Evolutionary conservation across 35 echinoderm and acorn worm genomes (phyloP).

Genomic region (Acanthaster planci): DNA sequence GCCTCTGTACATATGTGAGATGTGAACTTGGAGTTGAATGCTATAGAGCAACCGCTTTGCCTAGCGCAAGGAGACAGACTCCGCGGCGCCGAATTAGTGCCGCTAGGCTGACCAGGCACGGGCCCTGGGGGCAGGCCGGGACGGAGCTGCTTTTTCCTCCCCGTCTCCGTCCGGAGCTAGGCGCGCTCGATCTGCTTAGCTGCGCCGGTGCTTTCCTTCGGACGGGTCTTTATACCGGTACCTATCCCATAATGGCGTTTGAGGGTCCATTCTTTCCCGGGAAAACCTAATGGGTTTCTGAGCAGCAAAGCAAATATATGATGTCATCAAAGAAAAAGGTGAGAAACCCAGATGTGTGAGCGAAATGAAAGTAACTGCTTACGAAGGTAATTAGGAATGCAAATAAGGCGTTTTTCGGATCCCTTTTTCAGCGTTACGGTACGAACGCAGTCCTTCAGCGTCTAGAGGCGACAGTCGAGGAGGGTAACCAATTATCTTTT

Average conservation of each 20-base stretch:
- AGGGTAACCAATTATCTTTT: no score
- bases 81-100: slow-evolving; percentile 18
- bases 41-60: not conserved
- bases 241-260: not conserved
- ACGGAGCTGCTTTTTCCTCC: not conserved
- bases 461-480: no score
- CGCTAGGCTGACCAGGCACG: not conserved
- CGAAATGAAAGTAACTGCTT: no score
- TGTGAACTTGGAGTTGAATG: slow-evolving; percentile 5
- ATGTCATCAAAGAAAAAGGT: no score
- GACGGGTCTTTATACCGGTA: no score
- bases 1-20: not conserved
- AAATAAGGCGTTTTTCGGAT: no score
- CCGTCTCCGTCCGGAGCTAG: not conserved
- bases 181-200: not conserved
- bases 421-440: no score
- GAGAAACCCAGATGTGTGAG: no score
- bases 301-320: no score
- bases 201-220: not conserved
- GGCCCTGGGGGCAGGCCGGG: not conserved
- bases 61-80: not conserved
- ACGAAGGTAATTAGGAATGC: no score
- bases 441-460: no score
- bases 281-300: slow-evolving; percentile 6
- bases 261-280: not conserved